Evolutionary conservation across 2,797 vertebrate genomes (phyloP), one percentile per base, ranked within the genome.

Genomic region (Scyliorhinus canicula): DNA sequence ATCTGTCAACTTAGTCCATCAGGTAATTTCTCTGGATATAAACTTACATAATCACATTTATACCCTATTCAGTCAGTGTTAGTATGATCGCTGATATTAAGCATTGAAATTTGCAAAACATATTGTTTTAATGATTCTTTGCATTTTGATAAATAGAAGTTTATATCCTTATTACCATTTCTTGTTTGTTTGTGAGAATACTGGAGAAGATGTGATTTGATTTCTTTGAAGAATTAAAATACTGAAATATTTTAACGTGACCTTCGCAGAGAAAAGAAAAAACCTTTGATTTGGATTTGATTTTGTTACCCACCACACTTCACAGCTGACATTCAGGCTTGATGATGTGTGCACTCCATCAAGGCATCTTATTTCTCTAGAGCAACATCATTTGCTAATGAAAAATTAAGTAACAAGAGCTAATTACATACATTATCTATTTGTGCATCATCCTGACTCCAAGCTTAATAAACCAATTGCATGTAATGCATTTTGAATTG

Each of bases 331-430:
- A 71, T 94, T 94, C 93, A 52, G 28, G 40, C 65, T 94, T 94
- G 40, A 55, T 90, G 86, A 57, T 71, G 47, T 52, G 28, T 52
- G 28, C 88, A 91, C 16, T 50, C 40, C 26, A 93, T 21, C 67
- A 50, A 94, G 93, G 16, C 47, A 94, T 74, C 67, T 52, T 91
- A 65, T 91, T 65, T 94, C 69, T 94, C 93, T n/a, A 55, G 67
- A 74, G 93, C 47, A 94, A 52, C 12, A 94, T 74, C 67, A 94
- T 94, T 94, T 94, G 67, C 28, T 94, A 94, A 94, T 94, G 67
- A 71, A 74, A 71, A 94, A 74, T 71, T 94, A 94, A 94, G 93
- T 94, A 74, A 94, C 44, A 35, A 55, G 63, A 74, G 93, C 31
- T 74, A 94, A 94, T 94, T 94, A 69, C 50, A 74, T 71, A 94